Conservation (phyloP, 2,797 vertebrate species). For the Premnoplex brunnescens region DNA sequence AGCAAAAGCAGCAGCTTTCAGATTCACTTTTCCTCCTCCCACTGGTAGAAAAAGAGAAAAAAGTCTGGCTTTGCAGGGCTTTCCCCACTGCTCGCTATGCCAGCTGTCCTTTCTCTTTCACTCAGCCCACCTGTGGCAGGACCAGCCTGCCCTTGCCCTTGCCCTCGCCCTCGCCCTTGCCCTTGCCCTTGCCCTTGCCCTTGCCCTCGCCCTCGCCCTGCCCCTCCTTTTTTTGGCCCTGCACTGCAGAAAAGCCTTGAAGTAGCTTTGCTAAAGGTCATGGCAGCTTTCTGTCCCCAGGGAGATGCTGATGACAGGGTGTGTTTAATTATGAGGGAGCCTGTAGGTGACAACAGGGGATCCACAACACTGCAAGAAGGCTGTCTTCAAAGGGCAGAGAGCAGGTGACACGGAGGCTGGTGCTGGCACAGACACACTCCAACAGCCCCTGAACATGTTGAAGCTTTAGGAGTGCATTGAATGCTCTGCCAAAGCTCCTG, state of each 20-base stretch:
- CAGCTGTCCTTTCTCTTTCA: neutral
- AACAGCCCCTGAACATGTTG: neutral
- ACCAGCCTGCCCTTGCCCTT: neutral
- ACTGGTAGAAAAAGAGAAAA: neutral
- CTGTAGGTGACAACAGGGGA: neutral
- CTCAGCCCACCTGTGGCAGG: rapidly evolving
- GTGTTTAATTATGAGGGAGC: neutral
- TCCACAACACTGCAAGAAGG: neutral
- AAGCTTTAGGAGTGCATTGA: neutral
- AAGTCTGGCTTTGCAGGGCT: neutral
- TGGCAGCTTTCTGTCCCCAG: neutral
- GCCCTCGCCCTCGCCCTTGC: neutral
- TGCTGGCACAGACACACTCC: neutral
- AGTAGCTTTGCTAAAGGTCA: neutral
- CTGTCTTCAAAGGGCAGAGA: neutral
- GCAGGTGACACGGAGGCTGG: neutral
- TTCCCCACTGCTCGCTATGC: neutral
- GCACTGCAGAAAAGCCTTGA: neutral
- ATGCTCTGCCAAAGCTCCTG: neutral
- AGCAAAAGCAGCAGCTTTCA: neutral
- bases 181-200: neutral
- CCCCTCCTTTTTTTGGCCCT: neutral
- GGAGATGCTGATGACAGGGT: neutral
- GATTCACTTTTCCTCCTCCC: neutral
- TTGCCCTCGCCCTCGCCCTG: too few species aligned